Evolutionary conservation across 2,113 vertebrate genomes (phyloP).

Genomic region (Marcusenius ussheri): DNA sequence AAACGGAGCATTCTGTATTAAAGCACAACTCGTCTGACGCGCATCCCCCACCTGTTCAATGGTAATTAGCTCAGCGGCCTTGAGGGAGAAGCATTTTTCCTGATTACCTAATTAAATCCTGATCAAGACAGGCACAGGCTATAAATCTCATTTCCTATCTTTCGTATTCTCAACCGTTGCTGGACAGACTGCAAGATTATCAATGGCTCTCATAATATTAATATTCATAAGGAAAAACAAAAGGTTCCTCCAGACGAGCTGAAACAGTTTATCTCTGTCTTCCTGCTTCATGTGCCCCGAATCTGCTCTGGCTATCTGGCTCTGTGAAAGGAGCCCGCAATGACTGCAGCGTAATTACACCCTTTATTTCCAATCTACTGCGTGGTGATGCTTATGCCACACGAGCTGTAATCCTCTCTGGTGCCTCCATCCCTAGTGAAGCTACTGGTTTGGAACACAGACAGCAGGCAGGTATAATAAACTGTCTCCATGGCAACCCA

Average conservation of each 20-base stretch:
- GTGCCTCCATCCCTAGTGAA: constrained; percentile 18
- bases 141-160: constrained; percentile 14
- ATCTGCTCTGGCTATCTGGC: background rate
- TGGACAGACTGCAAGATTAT: constrained; percentile 3
- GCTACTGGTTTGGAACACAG: constrained; percentile 26
- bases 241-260: background rate
- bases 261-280: background rate
- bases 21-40: background rate
- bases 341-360: constrained; percentile 13
- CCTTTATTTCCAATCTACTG: constrained; percentile 20
- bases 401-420: constrained; percentile 24
- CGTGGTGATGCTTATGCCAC: constrained; percentile 1
- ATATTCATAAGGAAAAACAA: constrained; percentile 15
- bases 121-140: background rate
- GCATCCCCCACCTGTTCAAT: constrained; percentile 14
- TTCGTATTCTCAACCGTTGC: background rate
- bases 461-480: constrained; percentile 27
- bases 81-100: constrained; percentile 6
- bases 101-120: constrained; percentile 18
- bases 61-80: constrained; percentile 15
- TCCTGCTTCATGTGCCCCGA: background rate
- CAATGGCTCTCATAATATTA: constrained; percentile 8
- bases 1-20: background rate
- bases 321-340: background rate
- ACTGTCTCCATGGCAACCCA: constrained; percentile 27